These are phyloP conservation scores for Abramis brama DNA, from an alignment of 2,113 vertebrate genomes.

Conservation along the genomic window DNA sequence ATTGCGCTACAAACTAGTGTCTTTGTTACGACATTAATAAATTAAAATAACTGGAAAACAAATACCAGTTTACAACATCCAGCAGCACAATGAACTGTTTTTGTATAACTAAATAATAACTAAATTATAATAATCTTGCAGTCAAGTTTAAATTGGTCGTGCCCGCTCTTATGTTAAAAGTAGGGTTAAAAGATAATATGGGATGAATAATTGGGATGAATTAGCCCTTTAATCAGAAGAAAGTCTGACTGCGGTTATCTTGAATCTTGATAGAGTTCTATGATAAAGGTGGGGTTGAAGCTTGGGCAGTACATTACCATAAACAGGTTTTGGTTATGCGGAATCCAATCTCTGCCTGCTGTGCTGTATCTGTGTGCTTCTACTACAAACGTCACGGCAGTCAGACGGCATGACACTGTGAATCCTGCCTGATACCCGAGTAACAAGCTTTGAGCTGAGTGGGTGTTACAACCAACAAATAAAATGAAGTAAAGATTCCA, in stretches of 20 bases:
- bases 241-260: neutral
- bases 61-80: too few species aligned
- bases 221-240: neutral
- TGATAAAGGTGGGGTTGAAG: neutral
- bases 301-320: neutral
- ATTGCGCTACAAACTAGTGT: too few species aligned
- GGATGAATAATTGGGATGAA: neutral
- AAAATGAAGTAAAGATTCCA: slow-evolving; percentile 3
- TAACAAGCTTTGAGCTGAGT: slow-evolving; percentile 17
- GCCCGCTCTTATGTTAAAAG: too few species aligned
- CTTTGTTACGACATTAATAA: too few species aligned
- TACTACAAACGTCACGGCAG: slow-evolving; percentile 2
- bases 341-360: neutral
- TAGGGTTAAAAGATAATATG: too few species aligned
- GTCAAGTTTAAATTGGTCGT: too few species aligned
- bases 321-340: neutral
- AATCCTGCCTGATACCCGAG: slow-evolving; percentile 21
- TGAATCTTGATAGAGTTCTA: neutral
- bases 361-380: neutral
- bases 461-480: slow-evolving; percentile 20
- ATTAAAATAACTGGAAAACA: too few species aligned
- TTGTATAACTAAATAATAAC: too few species aligned
- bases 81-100: too few species aligned
- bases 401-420: neutral
- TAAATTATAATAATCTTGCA: too few species aligned